Evolutionary conservation across 2,888 invertebrate species (phyloP), one percentile per base, ranked within the genome.

Genomic region (Epinotia ramella): DNA sequence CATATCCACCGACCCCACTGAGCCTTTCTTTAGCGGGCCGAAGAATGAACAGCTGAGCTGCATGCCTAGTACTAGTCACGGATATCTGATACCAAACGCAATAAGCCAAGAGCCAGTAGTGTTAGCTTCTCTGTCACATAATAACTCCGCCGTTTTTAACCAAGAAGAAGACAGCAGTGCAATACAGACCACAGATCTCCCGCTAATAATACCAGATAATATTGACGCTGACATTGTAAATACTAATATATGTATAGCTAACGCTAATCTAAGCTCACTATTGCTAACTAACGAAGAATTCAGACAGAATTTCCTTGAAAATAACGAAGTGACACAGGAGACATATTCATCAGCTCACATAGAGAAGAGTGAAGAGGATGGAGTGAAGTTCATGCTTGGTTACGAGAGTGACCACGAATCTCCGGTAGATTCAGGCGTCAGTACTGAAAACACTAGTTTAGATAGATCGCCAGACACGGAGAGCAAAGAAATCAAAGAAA

Each of bases 401-500:
- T 94, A 94, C 57, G 95, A 95, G 56, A 94, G 94, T 75, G 94
- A 95, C 12, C 93, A 93, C 77, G 92, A 93, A 78, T 93, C 93
- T 56, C 91, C 94, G 0, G 92, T 81, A 0, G 96, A 97, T 85
- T 96, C 96, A 0, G 96, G 97, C 0, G 96, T 97, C 68, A 96
- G 96, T 83, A 97, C 97, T 33, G 97, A 96, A 86, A 97, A 96
- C 79, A 96, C 96, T 46, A 96, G 96, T 81, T 88, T 96, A 83
- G 96, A 96, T 86, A 89, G 96, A 83, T 96, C 96, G 12, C 96
- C 96, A 0, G 96, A 95, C 77, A 90, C 95, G 2, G 96, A 96
- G 73, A 91, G 81, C 77, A 91, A 90, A 81, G 87, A 88, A 7
- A 79, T 90, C 5, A 89, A 89, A 79, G 86, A 90, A 68, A 89